Evolutionary conservation across 2,888 invertebrate species (phyloP).

Genomic region (Physocephala rufipes): DNA sequence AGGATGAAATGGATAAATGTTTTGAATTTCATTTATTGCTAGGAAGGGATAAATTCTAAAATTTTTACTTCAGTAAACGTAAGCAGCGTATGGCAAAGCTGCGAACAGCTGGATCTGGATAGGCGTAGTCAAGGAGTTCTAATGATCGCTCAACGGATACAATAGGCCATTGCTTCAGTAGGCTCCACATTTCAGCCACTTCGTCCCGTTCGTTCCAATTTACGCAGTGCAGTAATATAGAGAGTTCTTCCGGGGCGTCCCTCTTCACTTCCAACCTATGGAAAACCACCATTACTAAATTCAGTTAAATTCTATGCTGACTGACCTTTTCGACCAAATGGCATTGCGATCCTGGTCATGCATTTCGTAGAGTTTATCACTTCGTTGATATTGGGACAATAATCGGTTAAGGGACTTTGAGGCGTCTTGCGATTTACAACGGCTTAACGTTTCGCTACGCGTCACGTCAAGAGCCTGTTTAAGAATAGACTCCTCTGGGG

Average conservation of each 20-base stretch:
- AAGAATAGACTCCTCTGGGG: constrained; percentile 77
- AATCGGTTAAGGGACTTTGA: constrained; percentile 61
- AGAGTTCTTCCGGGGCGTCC: constrained; percentile 80
- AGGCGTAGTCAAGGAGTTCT: constrained; percentile 91
- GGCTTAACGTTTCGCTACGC: constrained; percentile 56
- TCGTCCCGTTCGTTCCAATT: constrained; percentile 91
- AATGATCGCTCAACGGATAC: constrained; percentile 84
- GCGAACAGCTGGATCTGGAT: constrained; percentile 87
- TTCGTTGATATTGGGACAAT: constrained; percentile 63
- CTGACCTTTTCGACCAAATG: constrained; percentile 77
- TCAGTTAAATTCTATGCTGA: background rate
- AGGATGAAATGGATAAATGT: background rate
- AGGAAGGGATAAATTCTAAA: background rate
- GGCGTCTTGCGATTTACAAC: constrained; percentile 67
- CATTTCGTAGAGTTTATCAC: constrained; percentile 84
- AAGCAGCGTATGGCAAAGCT: constrained; percentile 87
- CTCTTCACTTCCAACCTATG: constrained; percentile 77
- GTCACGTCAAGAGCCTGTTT: constrained; percentile 71
- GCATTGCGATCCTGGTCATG: constrained; percentile 89
- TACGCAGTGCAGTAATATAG: constrained; percentile 86
- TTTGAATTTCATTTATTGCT: background rate
- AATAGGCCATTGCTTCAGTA: constrained; percentile 83
- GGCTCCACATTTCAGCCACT: constrained; percentile 80
- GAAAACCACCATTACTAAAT: constrained; percentile 3
- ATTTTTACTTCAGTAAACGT: constrained; percentile 70